Base-by-base conservation (phyloP, 2,797 vertebrate genomes). In the Remorina albescens region DNA sequence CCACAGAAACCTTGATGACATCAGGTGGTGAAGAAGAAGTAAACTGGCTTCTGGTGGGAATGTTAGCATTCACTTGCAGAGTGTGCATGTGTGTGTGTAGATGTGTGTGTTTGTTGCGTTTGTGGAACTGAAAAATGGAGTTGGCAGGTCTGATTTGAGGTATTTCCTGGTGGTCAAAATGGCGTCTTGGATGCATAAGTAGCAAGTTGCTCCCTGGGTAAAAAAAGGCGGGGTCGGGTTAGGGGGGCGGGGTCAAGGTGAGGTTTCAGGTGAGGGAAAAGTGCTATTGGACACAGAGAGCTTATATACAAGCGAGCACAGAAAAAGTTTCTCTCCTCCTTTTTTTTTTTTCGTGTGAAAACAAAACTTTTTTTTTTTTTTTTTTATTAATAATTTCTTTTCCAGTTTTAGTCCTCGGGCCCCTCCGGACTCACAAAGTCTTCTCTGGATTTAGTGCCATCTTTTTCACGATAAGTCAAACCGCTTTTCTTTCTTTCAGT, bases 281-380 rank as follows among this genome's bases (percentile, higher is more conserved):
- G 94, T 95, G 95, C 94, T 94, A 80, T 75, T 90, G 89, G 88
- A 94, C 91, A 95, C 87, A 87, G 85, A 89, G 87, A 92, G 92
- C 91, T 87, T 94, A 95, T 95, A 75, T 95, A 95, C 95, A 95
- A 84, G 94, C 94, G 47, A 91, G 86, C 88, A 88, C 74, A 86
- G 81, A 89, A 78, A 71, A 65, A 68, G 21, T 47, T 60, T 82
- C 59, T 78, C 58, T 66, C 34, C 62, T 60, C 26, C 18, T 56
- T 26, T 46, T 13, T 39, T 28, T 19, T 74, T n/a, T n/a, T n/a
- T n/a, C n/a, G n/a, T n/a, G n/a, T 6, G 6, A 30, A 30, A 30
- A 30, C 30, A 30, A 30, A 30, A 30, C 30, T 3, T 3, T 6
- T 30, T 30, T 30, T 30, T 30, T 30, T 30, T 30, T 30, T 65